phyloP scores from a whole-genome alignment of 2,797 vertebrate genomes.

The Anguilla megastoma region DNA sequence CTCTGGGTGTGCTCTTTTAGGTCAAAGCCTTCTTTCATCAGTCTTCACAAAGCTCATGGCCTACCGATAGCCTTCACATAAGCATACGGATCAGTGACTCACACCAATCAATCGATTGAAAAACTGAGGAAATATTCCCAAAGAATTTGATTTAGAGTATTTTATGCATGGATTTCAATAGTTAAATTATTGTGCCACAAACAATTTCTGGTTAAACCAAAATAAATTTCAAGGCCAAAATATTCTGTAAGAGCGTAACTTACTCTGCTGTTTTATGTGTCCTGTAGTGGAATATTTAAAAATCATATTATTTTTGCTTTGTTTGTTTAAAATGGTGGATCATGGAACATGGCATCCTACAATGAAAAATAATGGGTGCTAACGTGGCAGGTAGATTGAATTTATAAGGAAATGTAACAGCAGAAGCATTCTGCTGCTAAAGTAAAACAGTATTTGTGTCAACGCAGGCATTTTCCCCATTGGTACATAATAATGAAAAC shows the following conservation, averaged over 20 bases:
- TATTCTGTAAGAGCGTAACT: background rate
- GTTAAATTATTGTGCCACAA: background rate
- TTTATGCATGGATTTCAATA: background rate
- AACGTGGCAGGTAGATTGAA: background rate
- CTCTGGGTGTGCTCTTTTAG: background rate
- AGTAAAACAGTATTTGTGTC: background rate
- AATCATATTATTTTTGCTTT: background rate
- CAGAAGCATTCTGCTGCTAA: background rate
- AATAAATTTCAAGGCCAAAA: background rate
- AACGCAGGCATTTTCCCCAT: background rate
- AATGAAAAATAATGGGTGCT: background rate
- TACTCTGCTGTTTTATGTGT: background rate
- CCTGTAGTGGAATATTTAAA: background rate
- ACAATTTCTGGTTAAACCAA: background rate
- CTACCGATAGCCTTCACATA: background rate
- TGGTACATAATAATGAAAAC: background rate
- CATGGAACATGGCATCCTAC: background rate
- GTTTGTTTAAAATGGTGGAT: background rate
- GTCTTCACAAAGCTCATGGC: background rate
- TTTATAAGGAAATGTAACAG: background rate
- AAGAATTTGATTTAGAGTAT: background rate
- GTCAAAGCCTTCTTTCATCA: background rate
- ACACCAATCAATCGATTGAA: background rate
- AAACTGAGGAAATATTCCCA: background rate
- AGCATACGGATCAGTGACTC: background rate